A percentile compares a stretch with the other conserved stretches of the same genome.
Evolutionary conservation across 2,888 invertebrate species (phyloP).

Genomic region (Muscina levida): DNA sequence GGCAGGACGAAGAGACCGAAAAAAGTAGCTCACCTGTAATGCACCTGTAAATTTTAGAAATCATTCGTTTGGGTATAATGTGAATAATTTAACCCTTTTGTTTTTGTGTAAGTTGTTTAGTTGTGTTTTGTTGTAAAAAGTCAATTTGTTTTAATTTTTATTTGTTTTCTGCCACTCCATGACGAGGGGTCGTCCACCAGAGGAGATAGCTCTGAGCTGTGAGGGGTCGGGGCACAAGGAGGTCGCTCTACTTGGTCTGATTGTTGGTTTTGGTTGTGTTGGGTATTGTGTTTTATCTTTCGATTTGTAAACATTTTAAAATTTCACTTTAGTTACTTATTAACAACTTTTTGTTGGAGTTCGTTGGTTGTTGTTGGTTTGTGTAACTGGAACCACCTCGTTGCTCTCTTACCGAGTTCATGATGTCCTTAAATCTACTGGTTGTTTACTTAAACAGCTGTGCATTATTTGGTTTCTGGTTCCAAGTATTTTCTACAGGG

Average conservation of each 20-base stretch:
- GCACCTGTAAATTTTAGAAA: slow-evolving; percentile 48
- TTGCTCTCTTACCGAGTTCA: no score
- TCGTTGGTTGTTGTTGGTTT: slow-evolving; percentile 5
- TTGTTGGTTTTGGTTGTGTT: no score
- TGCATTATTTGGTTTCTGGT: slow-evolving; percentile 23
- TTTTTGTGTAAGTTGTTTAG: slow-evolving; percentile 23
- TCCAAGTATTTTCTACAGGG: no score
- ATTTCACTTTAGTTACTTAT: slow-evolving; percentile 43
- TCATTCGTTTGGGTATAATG: slow-evolving; percentile 51
- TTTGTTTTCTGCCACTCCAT: slow-evolving; percentile 25
- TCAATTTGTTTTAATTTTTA: slow-evolving; percentile 59
- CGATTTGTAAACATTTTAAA: slow-evolving; percentile 44
- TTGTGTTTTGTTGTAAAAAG: slow-evolving; percentile 45
- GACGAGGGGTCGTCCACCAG: no score
- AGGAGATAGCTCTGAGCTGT: neutral
- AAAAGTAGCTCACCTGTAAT: slow-evolving; percentile 46
- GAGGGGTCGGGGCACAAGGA: neutral
- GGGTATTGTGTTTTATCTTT: slow-evolving; percentile 25
- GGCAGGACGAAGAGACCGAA: slow-evolving; percentile 10
- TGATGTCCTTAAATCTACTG: slow-evolving; percentile 41
- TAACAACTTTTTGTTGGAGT: slow-evolving; percentile 35
- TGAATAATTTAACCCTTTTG: slow-evolving; percentile 56
- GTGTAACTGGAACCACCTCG: neutral
- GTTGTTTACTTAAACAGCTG: slow-evolving; percentile 52
- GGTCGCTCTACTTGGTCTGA: neutral